Evolutionary conservation across 2,797 vertebrate genomes (phyloP).

Genomic region (Pyrocephalus nanus): DNA sequence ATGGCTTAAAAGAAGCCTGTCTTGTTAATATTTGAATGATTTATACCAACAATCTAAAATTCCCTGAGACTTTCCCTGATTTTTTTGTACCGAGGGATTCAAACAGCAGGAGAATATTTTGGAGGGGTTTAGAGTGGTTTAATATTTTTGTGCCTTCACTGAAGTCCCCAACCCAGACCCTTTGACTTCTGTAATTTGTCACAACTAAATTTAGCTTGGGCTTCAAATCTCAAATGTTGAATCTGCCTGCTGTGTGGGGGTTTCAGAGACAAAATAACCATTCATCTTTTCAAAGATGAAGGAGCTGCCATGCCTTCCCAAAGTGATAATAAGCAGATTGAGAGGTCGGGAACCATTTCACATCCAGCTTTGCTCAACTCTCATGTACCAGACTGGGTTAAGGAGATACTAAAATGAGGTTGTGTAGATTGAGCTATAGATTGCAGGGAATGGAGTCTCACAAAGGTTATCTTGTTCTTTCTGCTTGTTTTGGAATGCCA

Average conservation of each 20-base stretch:
- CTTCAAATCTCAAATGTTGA: background rate
- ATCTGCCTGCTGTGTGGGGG: rapidly evolving
- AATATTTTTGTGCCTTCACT: background rate
- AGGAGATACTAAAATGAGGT: background rate
- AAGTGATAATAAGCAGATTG: background rate
- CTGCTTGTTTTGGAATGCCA: background rate
- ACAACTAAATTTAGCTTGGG: background rate
- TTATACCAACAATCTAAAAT: background rate
- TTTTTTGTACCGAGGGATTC: background rate
- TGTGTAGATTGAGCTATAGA: background rate
- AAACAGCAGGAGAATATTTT: background rate
- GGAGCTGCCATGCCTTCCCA: background rate
- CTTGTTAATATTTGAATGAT: background rate
- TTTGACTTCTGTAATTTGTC: background rate
- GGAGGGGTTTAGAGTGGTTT: background rate
- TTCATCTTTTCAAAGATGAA: background rate
- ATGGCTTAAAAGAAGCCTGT: background rate
- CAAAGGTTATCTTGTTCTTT: slow-evolving; percentile 32
- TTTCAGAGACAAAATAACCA: background rate
- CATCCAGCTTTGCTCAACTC: background rate
- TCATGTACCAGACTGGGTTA: background rate
- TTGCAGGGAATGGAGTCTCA: background rate
- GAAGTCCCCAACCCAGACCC: background rate
- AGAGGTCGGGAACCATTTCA: background rate
- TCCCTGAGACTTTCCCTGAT: background rate